These are phyloP conservation scores for Xylota segnis DNA, from an alignment of 2,888 invertebrate genomes.

Conservation along the genomic window DNA sequence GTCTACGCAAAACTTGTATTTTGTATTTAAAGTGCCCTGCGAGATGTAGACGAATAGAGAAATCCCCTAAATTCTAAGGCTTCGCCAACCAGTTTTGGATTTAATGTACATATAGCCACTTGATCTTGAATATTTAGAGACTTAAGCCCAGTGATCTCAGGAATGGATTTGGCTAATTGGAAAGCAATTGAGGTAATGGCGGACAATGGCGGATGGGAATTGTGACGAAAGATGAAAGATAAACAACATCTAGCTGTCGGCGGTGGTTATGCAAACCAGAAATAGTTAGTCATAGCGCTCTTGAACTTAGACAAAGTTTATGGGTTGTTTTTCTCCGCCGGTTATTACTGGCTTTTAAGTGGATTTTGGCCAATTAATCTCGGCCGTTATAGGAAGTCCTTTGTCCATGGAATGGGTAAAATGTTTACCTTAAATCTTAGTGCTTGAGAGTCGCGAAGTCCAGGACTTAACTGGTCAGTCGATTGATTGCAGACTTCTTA, in stretches of 20 bases:
- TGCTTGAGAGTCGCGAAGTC: no score
- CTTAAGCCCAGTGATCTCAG: neutral
- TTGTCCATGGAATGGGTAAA: no score
- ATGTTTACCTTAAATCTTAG: no score
- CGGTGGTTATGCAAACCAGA: neutral
- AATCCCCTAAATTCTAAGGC: neutral
- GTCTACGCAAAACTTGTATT: conserved; percentile 14
- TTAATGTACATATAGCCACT: neutral
- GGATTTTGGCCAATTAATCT: no score
- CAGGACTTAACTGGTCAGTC: no score
- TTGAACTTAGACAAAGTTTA: neutral
- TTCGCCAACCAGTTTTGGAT: conserved; percentile 28
- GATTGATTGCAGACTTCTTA: no score
- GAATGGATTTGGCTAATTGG: neutral
- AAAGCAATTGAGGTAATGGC: neutral
- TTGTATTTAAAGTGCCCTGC: conserved; percentile 12
- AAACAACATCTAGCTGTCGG: no score
- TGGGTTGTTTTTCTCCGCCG: neutral
- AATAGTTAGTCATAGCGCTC: neutral
- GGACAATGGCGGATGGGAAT: neutral
- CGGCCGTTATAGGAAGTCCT: no score
- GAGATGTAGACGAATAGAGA: neutral
- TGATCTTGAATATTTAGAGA: conserved; percentile 36
- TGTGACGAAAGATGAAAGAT: no score
- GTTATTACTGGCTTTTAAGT: no score